phyloP scores from a whole-genome alignment of 2,113 vertebrate genomes.

The Bostrychus sinensis region DNA sequence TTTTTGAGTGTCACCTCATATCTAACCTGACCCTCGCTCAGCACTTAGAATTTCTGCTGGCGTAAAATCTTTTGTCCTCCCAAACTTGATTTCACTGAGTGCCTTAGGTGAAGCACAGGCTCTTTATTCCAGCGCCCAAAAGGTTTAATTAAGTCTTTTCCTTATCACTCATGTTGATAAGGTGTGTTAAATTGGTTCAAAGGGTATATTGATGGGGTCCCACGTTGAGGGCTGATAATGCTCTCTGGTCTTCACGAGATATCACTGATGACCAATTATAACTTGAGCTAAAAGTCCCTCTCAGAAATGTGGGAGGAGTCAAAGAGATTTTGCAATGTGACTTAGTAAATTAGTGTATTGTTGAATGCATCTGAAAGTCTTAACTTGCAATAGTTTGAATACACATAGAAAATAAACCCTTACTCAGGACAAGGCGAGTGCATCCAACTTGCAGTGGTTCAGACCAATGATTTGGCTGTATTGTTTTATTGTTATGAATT shows the following conservation, averaged over 20 bases:
- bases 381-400: no score
- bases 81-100: conserved; percentile 48
- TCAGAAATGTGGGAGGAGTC: background rate
- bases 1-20: conserved; percentile 65
- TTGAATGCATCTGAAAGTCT: no score
- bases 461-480: no score
- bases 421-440: no score
- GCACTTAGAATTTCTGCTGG: conserved; percentile 62
- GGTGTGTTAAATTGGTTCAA: conserved; percentile 33
- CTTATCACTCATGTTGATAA: conserved; percentile 50
- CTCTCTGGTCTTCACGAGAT: conserved; percentile 5
- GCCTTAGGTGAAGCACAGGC: conserved; percentile 24
- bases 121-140: conserved; percentile 39
- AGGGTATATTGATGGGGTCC: conserved; percentile 36
- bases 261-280: conserved; percentile 2
- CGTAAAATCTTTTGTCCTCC: conserved; percentile 60
- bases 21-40: conserved; percentile 63
- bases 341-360: no score
- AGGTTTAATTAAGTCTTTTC: conserved; percentile 42
- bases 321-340: no score
- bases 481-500: no score
- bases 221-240: conserved; percentile 21
- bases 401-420: no score
- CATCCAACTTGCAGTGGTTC: no score
- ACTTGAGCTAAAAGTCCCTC: background rate